These are phyloP conservation scores for Pteronura brasiliensis DNA, from an alignment of 2,113 vertebrate genomes.

Conservation along the genomic window DNA sequence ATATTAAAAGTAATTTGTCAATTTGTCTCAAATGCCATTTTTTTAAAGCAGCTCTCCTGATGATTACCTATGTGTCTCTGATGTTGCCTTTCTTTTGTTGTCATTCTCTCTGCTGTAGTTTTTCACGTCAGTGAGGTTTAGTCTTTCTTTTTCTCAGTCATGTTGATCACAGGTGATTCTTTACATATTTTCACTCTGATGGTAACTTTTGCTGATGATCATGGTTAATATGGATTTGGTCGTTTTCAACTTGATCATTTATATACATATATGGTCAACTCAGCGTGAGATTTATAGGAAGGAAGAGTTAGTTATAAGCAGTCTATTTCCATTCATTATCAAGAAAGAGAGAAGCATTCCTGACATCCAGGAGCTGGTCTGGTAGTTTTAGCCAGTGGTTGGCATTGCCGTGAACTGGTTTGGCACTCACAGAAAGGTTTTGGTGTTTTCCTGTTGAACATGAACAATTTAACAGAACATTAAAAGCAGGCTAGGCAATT, in stretches of 20 bases:
- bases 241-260: not conserved
- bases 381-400: rapidly evolving
- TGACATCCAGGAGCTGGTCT: not conserved
- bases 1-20: not conserved
- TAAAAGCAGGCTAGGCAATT: not conserved
- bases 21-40: not conserved
- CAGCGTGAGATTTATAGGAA: not conserved
- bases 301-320: not conserved
- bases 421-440: not conserved
- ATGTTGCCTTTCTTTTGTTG: not conserved
- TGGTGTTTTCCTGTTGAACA: not conserved
- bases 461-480: not conserved
- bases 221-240: not conserved
- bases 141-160: not conserved
- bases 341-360: not conserved
- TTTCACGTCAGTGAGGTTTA: not conserved
- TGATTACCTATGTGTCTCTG: not conserved
- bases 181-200: not conserved
- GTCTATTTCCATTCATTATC: not conserved
- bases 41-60: not conserved
- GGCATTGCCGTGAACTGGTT: not conserved
- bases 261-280: not conserved
- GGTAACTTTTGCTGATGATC: not conserved
- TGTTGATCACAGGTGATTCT: not conserved
- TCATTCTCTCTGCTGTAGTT: not conserved